phyloP scores from a whole-genome alignment of 1,140 invertebrate species.

The Rhyzopertha dominica region DNA sequence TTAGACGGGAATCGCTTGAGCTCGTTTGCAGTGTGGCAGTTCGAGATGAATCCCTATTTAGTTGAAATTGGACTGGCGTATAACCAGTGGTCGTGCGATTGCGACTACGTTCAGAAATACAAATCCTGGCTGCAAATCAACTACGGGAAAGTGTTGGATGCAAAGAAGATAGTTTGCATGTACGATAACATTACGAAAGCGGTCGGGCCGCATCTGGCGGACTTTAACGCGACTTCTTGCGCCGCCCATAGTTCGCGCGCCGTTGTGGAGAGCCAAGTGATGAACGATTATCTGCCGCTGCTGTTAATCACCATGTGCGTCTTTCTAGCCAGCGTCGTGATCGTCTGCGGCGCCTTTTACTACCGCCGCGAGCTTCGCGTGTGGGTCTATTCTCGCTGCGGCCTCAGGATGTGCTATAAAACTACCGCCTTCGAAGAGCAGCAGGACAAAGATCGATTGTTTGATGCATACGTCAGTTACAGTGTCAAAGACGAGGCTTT shows the following conservation, averaged over 20 bases:
- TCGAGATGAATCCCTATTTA: constrained; percentile 70
- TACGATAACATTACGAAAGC: constrained; percentile 59
- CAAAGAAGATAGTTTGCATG: constrained; percentile 61
- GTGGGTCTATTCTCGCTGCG: constrained; percentile 84
- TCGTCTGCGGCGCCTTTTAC: constrained; percentile 70
- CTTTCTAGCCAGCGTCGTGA: constrained; percentile 64
- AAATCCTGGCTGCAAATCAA: constrained; percentile 71
- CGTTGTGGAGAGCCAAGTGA: constrained; percentile 67
- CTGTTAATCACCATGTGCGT: constrained; percentile 68
- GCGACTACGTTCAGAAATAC: constrained; percentile 71
- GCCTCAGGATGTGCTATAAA: constrained; percentile 76
- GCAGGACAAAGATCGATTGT: constrained; percentile 76
- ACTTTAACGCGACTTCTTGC: constrained; percentile 65
- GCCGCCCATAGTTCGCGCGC: constrained; percentile 58
- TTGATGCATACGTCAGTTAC: constrained; percentile 89
- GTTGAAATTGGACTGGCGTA: constrained; percentile 72
- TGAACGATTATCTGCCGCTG: constrained; percentile 74
- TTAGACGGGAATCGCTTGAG: constrained; percentile 80
- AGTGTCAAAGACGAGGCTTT: constrained; percentile 86
- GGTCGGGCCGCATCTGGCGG: constrained; percentile 55
- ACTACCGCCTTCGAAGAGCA: constrained; percentile 68
- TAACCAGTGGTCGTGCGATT: constrained; percentile 89
- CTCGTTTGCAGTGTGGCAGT: constrained; percentile 72
- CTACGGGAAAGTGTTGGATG: constrained; percentile 68
- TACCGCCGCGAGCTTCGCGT: constrained; percentile 78